These are phyloP conservation scores for Bathynomus jamesi DNA, from an alignment of 1,140 invertebrate genomes.

Conservation along the genomic window DNA sequence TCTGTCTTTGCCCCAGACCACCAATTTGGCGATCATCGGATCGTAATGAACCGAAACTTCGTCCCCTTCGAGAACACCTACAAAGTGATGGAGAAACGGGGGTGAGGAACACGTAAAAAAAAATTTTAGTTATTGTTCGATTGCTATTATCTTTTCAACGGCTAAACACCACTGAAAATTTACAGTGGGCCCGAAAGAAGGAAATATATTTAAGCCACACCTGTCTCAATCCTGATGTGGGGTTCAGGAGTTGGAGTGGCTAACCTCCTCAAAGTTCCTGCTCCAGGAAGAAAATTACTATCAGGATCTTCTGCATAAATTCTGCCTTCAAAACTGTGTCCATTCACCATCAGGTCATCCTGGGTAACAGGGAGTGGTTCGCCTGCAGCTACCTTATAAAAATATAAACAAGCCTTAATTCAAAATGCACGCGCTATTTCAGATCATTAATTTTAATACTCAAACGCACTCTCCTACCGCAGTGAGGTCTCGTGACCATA, in stretches of 20 bases:
- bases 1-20: constrained; percentile 86
- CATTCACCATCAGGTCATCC: constrained; percentile 62
- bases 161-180: too few species aligned
- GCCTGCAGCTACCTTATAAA: constrained; percentile 62
- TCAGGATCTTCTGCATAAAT: constrained; percentile 90
- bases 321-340: constrained; percentile 56
- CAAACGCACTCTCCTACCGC: too few species aligned
- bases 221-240: constrained; percentile 70
- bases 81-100: too few species aligned
- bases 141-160: too few species aligned
- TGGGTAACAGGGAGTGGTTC: constrained; percentile 72
- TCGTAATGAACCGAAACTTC: constrained; percentile 97
- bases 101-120: too few species aligned
- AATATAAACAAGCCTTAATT: constrained; percentile 9
- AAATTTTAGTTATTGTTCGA: too few species aligned
- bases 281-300: constrained; percentile 81
- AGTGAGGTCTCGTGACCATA: too few species aligned
- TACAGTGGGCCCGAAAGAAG: too few species aligned
- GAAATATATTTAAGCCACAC: too few species aligned
- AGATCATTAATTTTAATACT: too few species aligned
- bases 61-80: constrained; percentile 48
- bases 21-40: constrained; percentile 98
- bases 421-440: background rate
- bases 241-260: constrained; percentile 50
- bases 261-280: constrained; percentile 66